Evolutionary conservation across 2,888 invertebrate species (phyloP).

Genomic region (Epinotia brunnichana): DNA sequence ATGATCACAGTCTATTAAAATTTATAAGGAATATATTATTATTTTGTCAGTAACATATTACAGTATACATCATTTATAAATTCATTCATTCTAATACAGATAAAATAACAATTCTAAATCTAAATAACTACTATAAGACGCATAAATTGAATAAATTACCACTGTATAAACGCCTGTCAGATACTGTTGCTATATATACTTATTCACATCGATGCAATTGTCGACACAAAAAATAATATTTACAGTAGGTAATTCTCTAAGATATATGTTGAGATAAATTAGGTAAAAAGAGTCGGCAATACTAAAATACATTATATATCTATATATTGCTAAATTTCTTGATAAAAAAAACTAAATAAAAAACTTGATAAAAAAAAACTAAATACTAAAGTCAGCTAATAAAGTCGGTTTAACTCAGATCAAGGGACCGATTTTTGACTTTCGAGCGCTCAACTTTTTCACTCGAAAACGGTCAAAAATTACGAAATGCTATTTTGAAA

Average conservation of each 20-base stretch:
- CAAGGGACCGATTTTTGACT: too few relatives aligned
- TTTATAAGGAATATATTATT: constrained; percentile 27
- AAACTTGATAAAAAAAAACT: not conserved
- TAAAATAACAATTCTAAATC: constrained; percentile 11
- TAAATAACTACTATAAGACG: constrained; percentile 44
- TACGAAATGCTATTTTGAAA: too few relatives aligned
- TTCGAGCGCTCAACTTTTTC: too few relatives aligned
- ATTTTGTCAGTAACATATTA: constrained; percentile 25
- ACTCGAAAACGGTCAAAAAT: too few relatives aligned
- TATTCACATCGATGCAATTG: not conserved
- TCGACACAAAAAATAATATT: too few relatives aligned
- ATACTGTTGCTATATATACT: not conserved
- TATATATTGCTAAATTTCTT: constrained; percentile 1
- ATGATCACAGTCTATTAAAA: constrained; percentile 37
- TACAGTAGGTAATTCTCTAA: too few relatives aligned
- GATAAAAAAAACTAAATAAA: not conserved
- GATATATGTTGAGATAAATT: not conserved
- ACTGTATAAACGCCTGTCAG: constrained; percentile 10
- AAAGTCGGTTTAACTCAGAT: constrained; percentile 18
- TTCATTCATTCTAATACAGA: not conserved
- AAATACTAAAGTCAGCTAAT: constrained; percentile 8
- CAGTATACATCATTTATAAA: constrained; percentile 17
- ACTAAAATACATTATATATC: not conserved
- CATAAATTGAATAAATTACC: constrained; percentile 6
- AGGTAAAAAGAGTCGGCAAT: not conserved